phyloP scores from a whole-genome alignment of 2,797 vertebrate genomes.

The Lepilemur ruficaudatus region DNA sequence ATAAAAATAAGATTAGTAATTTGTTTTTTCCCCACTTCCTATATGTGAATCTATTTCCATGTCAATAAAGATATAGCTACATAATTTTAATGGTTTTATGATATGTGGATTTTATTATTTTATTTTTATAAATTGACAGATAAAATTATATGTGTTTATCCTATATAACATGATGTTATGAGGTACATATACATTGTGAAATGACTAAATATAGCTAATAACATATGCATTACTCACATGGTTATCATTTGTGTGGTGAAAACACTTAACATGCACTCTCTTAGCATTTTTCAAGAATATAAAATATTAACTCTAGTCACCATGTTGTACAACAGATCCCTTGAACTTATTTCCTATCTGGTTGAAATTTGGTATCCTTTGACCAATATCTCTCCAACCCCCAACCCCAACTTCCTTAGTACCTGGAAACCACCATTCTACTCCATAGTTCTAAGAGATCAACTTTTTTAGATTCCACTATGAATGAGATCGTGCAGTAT shows the following conservation, averaged over 20 bases:
- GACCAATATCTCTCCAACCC: background rate
- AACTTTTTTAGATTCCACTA: background rate
- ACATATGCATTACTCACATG: background rate
- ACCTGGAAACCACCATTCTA: background rate
- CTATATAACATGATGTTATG: background rate
- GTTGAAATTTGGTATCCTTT: background rate
- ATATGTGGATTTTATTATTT: background rate
- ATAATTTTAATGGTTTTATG: background rate
- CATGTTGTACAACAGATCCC: background rate
- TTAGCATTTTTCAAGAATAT: background rate
- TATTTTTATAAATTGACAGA: background rate
- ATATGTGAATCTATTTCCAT: constrained; percentile 6
- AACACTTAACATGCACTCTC: background rate
- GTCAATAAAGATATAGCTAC: background rate
- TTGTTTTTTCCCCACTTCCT: background rate
- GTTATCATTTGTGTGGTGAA: background rate
- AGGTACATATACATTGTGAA: background rate
- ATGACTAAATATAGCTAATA: background rate
- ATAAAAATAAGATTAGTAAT: constrained; percentile 15
- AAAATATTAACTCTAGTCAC: background rate
- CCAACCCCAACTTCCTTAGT: background rate
- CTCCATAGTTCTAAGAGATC: background rate
- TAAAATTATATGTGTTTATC: background rate
- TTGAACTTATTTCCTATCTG: background rate
- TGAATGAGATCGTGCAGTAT: background rate